phyloP scores from a whole-genome alignment of 2,888 invertebrate genomes.

The Sinopyrophorus schimmeli region DNA sequence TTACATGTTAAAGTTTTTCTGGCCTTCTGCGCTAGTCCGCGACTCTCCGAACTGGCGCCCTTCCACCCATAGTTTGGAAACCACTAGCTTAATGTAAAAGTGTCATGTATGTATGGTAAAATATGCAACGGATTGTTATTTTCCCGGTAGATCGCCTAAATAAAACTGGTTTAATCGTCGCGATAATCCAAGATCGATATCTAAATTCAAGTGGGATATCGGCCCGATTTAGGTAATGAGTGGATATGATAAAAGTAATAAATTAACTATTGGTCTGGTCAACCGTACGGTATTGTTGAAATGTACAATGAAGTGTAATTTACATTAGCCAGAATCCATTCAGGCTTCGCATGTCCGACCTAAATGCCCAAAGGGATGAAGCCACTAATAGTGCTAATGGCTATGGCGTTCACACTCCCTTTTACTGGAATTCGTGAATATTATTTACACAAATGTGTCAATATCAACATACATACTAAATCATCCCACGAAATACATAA shows the following conservation, averaged over 20 bases:
- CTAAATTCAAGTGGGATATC: no score
- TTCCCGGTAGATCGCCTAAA: no score
- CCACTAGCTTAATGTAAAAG: no score
- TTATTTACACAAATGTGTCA: slow-evolving; percentile 5
- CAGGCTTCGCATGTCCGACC: slow-evolving; percentile 31
- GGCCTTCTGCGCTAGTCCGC: no score
- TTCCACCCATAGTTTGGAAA: no score
- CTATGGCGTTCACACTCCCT: slow-evolving; percentile 19
- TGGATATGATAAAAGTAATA: slow-evolving; percentile 27
- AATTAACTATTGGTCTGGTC: slow-evolving; percentile 28
- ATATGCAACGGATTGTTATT: no score
- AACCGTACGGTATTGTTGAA: slow-evolving; percentile 31
- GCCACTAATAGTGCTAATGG: slow-evolving; percentile 31
- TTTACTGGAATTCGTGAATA: slow-evolving; percentile 10
- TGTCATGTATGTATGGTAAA: no score
- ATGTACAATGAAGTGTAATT: slow-evolving; percentile 36
- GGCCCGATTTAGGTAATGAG: slow-evolving; percentile 20
- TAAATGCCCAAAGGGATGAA: slow-evolving; percentile 26
- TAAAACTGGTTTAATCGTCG: no score
- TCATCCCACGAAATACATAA: slow-evolving; percentile 3
- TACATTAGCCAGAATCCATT: slow-evolving; percentile 32
- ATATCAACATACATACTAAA: slow-evolving; percentile 7
- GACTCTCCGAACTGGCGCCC: no score
- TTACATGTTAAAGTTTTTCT: no score
- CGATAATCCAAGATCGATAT: no score